Conservation (phyloP, 1,140 invertebrate species). For the Teleopsis dalmanni region DNA sequence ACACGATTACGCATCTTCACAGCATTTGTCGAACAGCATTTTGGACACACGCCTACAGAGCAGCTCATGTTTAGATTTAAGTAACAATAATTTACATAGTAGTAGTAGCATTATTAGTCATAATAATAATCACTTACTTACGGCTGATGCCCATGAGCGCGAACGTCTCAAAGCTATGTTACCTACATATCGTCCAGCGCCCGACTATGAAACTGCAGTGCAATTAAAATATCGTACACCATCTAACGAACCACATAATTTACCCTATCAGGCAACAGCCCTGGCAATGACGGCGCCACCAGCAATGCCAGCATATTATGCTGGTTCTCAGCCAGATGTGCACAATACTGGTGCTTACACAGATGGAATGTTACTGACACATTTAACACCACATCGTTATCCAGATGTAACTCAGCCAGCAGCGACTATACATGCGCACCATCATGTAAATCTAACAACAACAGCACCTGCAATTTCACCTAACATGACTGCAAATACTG, state of each 20-base stretch:
- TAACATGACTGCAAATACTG: conserved; percentile 12
- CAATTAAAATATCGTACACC: conserved; percentile 65
- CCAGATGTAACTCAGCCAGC: conserved; percentile 58
- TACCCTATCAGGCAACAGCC: conserved; percentile 10
- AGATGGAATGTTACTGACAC: conserved; percentile 29
- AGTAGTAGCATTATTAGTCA: conserved; percentile 31
- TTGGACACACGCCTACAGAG: conserved; percentile 48
- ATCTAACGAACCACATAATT: conserved; percentile 40
- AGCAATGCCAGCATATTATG: conserved; percentile 25
- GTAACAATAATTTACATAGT: conserved; percentile 45
- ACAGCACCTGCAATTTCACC: not conserved
- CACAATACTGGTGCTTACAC: conserved; percentile 31
- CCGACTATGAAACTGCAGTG: conserved; percentile 90
- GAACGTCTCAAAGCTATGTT: conserved; percentile 56
- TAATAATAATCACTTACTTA: conserved; percentile 17
- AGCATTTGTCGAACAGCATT: conserved; percentile 16
- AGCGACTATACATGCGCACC: conserved; percentile 28
- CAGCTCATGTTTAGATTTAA: conserved; percentile 62
- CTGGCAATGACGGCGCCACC: conserved; percentile 20
- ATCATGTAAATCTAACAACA: conserved; percentile 24
- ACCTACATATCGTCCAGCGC: conserved; percentile 83
- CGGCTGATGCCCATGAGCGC: conserved; percentile 25
- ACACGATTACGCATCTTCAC: conserved; percentile 13
- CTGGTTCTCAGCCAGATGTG: conserved; percentile 39
- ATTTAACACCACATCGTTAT: conserved; percentile 34